Evolutionary conservation across 1,140 invertebrate species (phyloP), one percentile per base, ranked within the genome.

Genomic region (Sesamia nonagrioides): DNA sequence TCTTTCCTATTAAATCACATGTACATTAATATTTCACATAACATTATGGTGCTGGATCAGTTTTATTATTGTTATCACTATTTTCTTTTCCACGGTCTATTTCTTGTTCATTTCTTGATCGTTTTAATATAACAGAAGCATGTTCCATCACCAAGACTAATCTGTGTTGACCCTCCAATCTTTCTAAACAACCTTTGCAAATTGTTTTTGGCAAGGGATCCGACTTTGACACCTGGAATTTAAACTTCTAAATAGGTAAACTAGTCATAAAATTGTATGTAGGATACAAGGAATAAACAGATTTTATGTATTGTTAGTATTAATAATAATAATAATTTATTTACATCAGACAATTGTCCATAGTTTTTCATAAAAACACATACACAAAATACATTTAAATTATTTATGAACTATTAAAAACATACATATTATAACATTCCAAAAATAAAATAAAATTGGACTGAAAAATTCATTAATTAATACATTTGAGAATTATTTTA

Each of bases 151-250:
- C 96, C 91, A 96, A 95, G 90, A 97, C 96, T 78, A 97, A 88
- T 84, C 96, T 96, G 84, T 97, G 97, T 87, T 97, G 96, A 68
- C 96, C 96, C 90, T 97, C 96, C 83, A 97, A 94, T 84, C 96
- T 95, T 84, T 96, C 95, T 78, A 97, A 96, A 85, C 97, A 97
- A 79, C 96, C 96, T 82, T 96, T 95, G 87, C 97, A 97, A 42
- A 97, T 97, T 35, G 97, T 97, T 95, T 97, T 97, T 72, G 97
- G 97, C 68, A 97, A 89, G 42, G 96, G 96, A 95, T 97, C 97
- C 79, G 96, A 96, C 77, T 96, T 96, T 82, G 96, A 96, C 71
- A 97, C 96, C 97, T 97, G 89, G 50, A 48, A 48, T 48, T n/a
- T n/a, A 48, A 48, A 0, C 27, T 35, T 35, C 27, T 21, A 8